Percentiles rank a stretch among this genome's conserved stretches.
Conservation (phyloP, 2,888 invertebrate genomes). For the Oligia fasciuncula region DNA sequence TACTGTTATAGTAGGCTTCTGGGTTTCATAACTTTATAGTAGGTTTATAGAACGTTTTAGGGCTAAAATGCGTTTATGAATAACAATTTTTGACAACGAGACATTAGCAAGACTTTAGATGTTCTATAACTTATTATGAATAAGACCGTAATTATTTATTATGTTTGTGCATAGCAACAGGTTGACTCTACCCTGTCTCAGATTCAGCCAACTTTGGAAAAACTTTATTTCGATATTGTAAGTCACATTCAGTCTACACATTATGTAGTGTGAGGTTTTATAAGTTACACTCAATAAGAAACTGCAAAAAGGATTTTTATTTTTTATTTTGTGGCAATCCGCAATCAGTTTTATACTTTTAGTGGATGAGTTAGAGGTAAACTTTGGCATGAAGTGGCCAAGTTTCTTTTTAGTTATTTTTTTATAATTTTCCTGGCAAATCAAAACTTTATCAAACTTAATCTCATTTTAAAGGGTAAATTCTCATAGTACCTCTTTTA, state of each 20-base stretch:
- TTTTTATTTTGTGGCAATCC: background rate
- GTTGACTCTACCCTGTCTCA: background rate
- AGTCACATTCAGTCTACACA: background rate
- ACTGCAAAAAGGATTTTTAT: background rate
- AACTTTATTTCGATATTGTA: too few species aligned
- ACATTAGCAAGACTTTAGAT: too few species aligned
- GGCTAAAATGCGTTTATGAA: too few species aligned
- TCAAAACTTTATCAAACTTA: background rate
- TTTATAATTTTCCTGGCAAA: background rate
- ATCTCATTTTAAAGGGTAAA: background rate
- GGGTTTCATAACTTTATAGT: too few species aligned
- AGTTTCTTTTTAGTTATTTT: background rate
- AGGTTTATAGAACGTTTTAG: too few species aligned
- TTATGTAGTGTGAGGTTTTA: background rate
- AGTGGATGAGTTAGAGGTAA: background rate
- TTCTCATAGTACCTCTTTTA: background rate
- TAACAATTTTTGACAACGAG: too few species aligned
- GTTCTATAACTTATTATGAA: too few species aligned
- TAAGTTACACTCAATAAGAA: background rate
- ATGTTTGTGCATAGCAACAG: constrained; percentile 30
- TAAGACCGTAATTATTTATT: constrained; percentile 16
- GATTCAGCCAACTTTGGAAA: background rate
- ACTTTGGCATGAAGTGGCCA: background rate
- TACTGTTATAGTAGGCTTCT: too few species aligned
- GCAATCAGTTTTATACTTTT: background rate